These are phyloP conservation scores for Xenopus petersii DNA, from an alignment of 2,797 vertebrate species.

Conservation along the genomic window DNA sequence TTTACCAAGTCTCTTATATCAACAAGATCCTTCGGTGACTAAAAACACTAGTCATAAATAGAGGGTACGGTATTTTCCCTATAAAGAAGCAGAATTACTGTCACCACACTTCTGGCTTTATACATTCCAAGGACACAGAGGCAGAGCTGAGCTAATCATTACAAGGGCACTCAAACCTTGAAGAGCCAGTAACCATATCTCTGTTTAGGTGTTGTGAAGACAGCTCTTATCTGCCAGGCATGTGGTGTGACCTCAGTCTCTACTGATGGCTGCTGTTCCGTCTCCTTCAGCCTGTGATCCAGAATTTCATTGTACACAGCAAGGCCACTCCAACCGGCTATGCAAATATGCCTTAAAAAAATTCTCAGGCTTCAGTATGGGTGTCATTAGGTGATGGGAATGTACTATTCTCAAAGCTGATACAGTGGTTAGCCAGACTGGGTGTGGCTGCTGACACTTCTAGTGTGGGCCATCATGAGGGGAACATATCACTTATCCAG, in stretches of 20 bases:
- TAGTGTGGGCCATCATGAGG: too few relatives aligned
- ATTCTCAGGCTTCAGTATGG: not conserved
- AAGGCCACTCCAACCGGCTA: not conserved
- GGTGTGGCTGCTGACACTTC: too few relatives aligned
- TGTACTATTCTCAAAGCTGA: too few relatives aligned
- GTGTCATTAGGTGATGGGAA: too few relatives aligned
- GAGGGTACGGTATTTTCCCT: too few relatives aligned
- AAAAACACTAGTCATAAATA: too few relatives aligned
- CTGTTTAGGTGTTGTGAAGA: constrained; percentile 20
- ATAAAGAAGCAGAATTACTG: not conserved
- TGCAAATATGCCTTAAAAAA: not conserved
- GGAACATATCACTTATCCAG: too few relatives aligned
- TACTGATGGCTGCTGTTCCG: not conserved
- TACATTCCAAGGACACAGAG: constrained; percentile 12
- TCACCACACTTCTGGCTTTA: not conserved
- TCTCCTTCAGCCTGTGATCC: not conserved
- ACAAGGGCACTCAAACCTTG: constrained; percentile 19
- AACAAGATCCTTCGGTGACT: too few relatives aligned
- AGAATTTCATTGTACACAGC: not conserved
- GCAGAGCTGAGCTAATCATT: constrained; percentile 5
- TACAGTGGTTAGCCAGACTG: too few relatives aligned
- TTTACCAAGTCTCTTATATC: too few relatives aligned
- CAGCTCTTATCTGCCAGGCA: constrained; percentile 19
- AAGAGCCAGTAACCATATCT: constrained; percentile 15
- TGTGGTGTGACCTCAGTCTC: constrained; percentile 7